Conservation (phyloP, 2,797 vertebrate genomes). For the Phoxinus dragarum region DNA sequence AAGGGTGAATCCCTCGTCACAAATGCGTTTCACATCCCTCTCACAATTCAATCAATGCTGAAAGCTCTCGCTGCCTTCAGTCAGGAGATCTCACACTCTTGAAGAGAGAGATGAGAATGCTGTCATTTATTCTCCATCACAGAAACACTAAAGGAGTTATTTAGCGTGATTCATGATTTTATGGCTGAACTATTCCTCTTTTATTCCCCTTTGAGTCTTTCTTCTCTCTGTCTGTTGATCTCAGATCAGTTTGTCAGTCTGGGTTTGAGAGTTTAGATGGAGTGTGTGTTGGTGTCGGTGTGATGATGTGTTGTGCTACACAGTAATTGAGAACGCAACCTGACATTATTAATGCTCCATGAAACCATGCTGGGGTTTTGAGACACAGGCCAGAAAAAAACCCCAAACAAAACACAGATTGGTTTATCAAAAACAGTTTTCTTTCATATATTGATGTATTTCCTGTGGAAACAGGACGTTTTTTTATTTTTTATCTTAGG, state of each 20-base stretch:
- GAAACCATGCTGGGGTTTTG: slow-evolving; percentile 3
- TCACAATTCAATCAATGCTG: slow-evolving; percentile 31
- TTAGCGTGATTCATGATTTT: background rate
- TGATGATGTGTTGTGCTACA: background rate
- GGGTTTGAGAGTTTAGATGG: background rate
- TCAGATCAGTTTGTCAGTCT: background rate
- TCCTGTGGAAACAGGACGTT: background rate
- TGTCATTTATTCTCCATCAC: background rate
- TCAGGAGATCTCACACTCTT: background rate
- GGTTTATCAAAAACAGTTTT: background rate
- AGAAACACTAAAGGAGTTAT: background rate
- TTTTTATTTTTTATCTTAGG: background rate
- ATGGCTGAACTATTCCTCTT: background rate
- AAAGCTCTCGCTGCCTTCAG: slow-evolving; percentile 6
- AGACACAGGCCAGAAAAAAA: background rate
- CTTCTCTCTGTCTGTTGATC: slow-evolving; percentile 13
- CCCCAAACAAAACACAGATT: background rate
- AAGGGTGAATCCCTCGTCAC: slow-evolving; percentile 47
- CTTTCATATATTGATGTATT: background rate
- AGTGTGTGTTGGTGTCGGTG: background rate
- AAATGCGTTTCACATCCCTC: slow-evolving; percentile 34
- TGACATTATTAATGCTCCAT: background rate
- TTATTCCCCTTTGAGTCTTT: too few species aligned
- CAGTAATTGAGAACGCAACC: slow-evolving; percentile 18
- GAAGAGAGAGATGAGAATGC: background rate